A percentile compares a stretch with the other conserved stretches of the same genome.
Evolutionary conservation across 2,797 vertebrate genomes (phyloP).

Genomic region (Meda fulgida): DNA sequence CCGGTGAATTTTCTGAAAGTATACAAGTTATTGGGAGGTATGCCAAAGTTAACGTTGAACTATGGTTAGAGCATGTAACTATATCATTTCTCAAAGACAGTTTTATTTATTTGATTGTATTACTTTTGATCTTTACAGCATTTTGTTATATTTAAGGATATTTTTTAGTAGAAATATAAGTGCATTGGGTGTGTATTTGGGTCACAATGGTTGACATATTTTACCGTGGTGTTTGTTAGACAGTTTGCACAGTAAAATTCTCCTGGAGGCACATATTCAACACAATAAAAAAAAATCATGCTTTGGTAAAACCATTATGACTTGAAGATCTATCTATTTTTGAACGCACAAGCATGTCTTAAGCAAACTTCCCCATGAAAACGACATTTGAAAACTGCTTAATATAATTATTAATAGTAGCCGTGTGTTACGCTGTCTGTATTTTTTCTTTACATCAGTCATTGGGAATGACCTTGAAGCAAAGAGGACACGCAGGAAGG

Average conservation of each 20-base stretch:
- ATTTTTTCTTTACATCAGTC: constrained; percentile 44
- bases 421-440: background rate
- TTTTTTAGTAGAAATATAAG: too few relatives aligned
- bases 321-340: background rate
- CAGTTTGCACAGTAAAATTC: background rate
- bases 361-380: background rate
- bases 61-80: too few relatives aligned
- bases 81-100: too few relatives aligned
- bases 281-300: too few relatives aligned
- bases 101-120: too few relatives aligned
- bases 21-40: background rate
- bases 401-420: background rate
- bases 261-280: background rate
- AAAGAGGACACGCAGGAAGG: constrained; percentile 61
- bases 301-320: too few relatives aligned
- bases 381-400: background rate
- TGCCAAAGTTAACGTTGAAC: background rate
- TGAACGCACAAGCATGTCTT: background rate
- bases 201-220: too few relatives aligned
- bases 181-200: too few relatives aligned
- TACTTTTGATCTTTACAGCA: too few relatives aligned
- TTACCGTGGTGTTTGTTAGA: background rate
- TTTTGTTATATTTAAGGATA: too few relatives aligned
- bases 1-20: background rate
- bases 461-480: constrained; percentile 63